These are phyloP conservation scores for Cryptomyrus ogoouensis DNA, from an alignment of 2,113 vertebrate genomes.

Conservation along the genomic window DNA sequence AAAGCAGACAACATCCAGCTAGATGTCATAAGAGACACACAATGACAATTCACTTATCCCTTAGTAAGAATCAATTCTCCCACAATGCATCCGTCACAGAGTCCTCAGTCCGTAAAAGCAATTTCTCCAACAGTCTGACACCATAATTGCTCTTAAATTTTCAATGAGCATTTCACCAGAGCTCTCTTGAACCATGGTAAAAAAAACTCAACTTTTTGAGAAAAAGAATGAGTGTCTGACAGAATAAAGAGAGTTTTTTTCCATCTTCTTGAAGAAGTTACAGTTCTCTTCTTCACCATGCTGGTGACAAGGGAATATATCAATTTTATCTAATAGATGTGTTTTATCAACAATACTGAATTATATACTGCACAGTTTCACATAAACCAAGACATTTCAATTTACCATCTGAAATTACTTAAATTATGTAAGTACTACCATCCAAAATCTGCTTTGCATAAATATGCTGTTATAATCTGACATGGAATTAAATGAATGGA, in stretches of 20 bases:
- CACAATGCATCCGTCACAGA: slow-evolving; percentile 98
- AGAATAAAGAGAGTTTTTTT: slow-evolving; percentile 74
- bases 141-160: slow-evolving; percentile 91
- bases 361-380: background rate
- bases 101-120: slow-evolving; percentile 82
- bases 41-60: slow-evolving; percentile 98
- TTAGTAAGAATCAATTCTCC: slow-evolving; percentile 92
- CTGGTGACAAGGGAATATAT: background rate
- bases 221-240: slow-evolving; percentile 74
- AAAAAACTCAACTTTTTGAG: slow-evolving; percentile 74
- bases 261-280: slow-evolving; percentile 64
- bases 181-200: slow-evolving; percentile 85
- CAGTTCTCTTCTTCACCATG: slow-evolving; percentile 54
- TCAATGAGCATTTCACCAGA: slow-evolving; percentile 83
- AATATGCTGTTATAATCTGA: background rate
- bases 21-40: slow-evolving; percentile 91
- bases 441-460: background rate
- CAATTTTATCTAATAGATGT: background rate
- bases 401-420: background rate
- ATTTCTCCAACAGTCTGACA: slow-evolving; percentile 97
- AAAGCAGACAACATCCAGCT: slow-evolving; percentile 89
- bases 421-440: background rate
- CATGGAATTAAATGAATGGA: background rate
- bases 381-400: background rate
- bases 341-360: background rate